Base-by-base conservation (phyloP, 2,888 invertebrate species). In the Acheta domesticus region DNA sequence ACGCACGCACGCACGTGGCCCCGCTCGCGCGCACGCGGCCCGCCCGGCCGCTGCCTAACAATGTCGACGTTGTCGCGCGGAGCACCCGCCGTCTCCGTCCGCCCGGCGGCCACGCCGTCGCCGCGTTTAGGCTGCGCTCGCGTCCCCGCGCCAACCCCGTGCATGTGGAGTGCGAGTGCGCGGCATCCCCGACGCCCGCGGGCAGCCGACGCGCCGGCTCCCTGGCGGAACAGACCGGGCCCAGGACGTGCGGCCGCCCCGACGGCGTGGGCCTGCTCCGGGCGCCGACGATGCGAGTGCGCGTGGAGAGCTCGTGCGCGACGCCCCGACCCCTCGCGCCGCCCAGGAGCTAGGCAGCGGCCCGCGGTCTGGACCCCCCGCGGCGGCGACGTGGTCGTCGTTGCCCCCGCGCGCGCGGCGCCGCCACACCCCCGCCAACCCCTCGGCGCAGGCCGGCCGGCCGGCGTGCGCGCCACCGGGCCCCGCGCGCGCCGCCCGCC, bases 11-110 rank as follows among this genome's bases (percentile, higher is more conserved):
- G 36, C 36, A 36, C 20, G 77, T 23, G 48, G 77, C 49, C n/a
- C 50, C 77, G 49, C 77, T 49, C 48, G 50, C 49, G 21, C 21
- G 77, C 49, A 19, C 77, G 19, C 21, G 49, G 49, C 77, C 49
- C 19, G 49, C 21, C n/a, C 77, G 49, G 77, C 77, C 49, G 48
- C 49, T 49, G 49, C 77, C n/a, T 49, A n/a, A 49, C 77, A 77
- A 50, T 49, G 77, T 49, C 77, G 21, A 21, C 77, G 77, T 50
- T 49, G 49, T 23, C 77, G 77, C 62, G 16, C 14, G 16, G n/a
- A 62, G 62, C 14, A 62, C 5, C 16, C 62, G 62, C 14, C 62
- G 62, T n/a, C 62, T 62, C 62, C 14, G 62, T 16, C 62, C n/a
- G 16, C 62, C 16, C 62, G 62, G 62, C n/a, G 16, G 16, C 62